Base-by-base conservation (phyloP, 2,888 invertebrate species). In the Scaptomyza polygonia region DNA sequence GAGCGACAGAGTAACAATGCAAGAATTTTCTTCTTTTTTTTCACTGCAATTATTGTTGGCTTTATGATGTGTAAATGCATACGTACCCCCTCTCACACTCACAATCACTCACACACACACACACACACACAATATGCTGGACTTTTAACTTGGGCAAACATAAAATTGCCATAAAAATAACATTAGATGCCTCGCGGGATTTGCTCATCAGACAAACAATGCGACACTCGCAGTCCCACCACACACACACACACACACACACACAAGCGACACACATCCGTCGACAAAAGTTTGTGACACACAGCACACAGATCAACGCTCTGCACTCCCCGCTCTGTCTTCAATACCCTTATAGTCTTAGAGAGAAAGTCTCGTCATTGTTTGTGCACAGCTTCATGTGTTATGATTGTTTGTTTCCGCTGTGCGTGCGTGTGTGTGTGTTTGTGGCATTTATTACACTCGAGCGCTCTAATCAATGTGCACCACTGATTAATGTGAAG, bases 141-240 rank as follows among this genome's bases (percentile, higher is more conserved):
- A 58, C 53, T 57, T 65, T 56, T 56, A 65, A 72, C 66, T 72
- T n/a, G 40, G 52, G 59, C 45, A 45, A 53, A 69, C 73, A 77
- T 77, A 79, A 78, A 79, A 77, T 77, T 75, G 82, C 72, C 72
- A 70, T 66, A 71, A 72, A 82, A 72, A 79, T 72, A 72, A 67
- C 59, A 68, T 72, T 75, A 72, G 67, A 78, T 79, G 69, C 72
- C 78, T 73, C 64, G 43, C 42, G 79, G 78, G 72, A 69, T 40
- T 61, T 57, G 67, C 69, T 72, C 75, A 72, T 67, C 72, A 72
- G 72, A 45, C 63, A 70, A 72, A 72, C 78, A 75, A 75, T 75
- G 72, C 61, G 59, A 25, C 65, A 49, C 44, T 49, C 52, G 53
- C 14, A 14, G 14, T 14, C 8, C 25, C 25, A 25, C 2, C 40